phyloP scores from a whole-genome alignment of 2,888 invertebrate species.

The Sycophila texana region DNA sequence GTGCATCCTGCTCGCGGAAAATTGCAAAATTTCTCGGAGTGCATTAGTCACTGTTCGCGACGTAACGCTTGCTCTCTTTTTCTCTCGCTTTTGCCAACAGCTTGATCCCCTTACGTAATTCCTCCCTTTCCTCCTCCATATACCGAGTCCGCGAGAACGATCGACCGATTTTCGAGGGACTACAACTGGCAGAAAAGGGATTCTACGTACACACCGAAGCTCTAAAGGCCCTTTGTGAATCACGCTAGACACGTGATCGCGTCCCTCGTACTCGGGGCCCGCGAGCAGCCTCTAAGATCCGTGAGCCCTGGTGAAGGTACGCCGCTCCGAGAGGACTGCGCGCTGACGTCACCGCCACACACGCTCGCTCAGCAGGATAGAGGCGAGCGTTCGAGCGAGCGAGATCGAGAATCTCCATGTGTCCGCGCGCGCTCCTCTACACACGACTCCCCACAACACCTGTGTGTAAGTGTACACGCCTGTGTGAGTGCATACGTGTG shows the following conservation, averaged over 20 bases:
- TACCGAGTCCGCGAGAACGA: neutral
- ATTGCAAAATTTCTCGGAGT: slow-evolving; percentile 2
- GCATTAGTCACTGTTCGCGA: slow-evolving; percentile 4
- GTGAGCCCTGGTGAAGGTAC: slow-evolving; percentile 1
- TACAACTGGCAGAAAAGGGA: too few relatives aligned
- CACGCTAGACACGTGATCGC: too few relatives aligned
- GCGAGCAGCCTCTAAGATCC: neutral
- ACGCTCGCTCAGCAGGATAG: neutral
- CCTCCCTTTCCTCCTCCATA: neutral
- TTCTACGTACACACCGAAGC: too few relatives aligned
- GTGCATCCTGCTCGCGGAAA: too few relatives aligned
- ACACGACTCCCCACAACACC: too few relatives aligned
- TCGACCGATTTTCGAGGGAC: too few relatives aligned
- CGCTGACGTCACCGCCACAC: slow-evolving; percentile 2
- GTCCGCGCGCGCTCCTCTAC: neutral
- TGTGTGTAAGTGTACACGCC: neutral
- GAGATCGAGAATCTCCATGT: neutral
- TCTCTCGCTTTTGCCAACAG: neutral
- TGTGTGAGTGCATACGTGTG: neutral
- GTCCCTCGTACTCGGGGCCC: too few relatives aligned
- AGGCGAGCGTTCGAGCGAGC: neutral
- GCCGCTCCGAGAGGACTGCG: neutral
- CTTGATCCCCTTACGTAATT: neutral
- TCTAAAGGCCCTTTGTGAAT: too few relatives aligned
- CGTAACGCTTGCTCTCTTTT: neutral